Conservation (phyloP, 2,113 vertebrate species). For the Ahaetulla prasina region DNA sequence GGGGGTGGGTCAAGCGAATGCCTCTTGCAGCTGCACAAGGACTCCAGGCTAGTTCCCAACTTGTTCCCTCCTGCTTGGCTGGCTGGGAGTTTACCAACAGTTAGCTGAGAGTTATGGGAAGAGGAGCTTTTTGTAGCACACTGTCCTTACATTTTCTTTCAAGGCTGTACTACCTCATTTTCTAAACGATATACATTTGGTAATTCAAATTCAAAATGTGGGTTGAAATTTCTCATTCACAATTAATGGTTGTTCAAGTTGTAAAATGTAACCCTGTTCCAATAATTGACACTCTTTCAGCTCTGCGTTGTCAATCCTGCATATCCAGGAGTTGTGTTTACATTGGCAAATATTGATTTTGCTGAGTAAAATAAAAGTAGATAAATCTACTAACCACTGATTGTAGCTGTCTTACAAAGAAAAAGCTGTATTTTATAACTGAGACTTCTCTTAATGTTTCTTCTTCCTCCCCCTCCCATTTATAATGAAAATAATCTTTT, state of each 20-base stretch:
- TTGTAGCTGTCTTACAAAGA: slow-evolving; percentile 21
- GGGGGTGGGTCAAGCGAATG: not conserved
- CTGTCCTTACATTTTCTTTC: slow-evolving; percentile 22
- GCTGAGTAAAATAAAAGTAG: slow-evolving; percentile 14
- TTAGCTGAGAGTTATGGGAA: not conserved
- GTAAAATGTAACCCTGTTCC: not conserved
- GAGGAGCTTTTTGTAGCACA: not conserved
- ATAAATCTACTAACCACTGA: slow-evolving; percentile 20
- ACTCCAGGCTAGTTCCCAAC: not conserved
- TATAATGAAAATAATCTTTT: not conserved
- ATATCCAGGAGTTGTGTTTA: slow-evolving; percentile 5
- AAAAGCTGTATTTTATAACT: slow-evolving; percentile 52
- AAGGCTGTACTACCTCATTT: not conserved
- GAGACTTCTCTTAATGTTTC: not conserved
- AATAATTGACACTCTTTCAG: not conserved
- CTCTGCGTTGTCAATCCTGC: not conserved
- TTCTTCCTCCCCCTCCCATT: slow-evolving; percentile 18
- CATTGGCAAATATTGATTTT: slow-evolving; percentile 21
- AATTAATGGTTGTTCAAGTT: not conserved
- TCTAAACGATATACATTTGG: not conserved
- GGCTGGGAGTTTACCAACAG: not conserved
- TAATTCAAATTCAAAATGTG: not conserved
- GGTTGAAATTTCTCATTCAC: not conserved
- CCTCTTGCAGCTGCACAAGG: not conserved
- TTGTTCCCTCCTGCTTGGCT: not conserved